phyloP scores from a whole-genome alignment of 2,113 vertebrate species.

The Eidolon helvum region DNA sequence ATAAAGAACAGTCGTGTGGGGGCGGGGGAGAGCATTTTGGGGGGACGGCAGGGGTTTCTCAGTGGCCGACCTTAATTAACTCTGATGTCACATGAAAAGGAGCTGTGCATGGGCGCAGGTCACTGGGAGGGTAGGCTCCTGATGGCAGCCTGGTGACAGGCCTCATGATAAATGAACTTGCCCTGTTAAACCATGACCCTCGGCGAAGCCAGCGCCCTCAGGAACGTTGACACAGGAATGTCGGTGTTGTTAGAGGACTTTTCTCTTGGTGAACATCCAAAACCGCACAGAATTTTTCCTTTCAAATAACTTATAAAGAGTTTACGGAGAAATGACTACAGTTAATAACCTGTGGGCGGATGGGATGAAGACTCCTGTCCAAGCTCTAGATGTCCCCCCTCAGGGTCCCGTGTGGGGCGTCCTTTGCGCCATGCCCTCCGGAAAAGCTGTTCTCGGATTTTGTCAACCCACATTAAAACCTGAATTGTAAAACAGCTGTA shows the following conservation, averaged over 20 bases:
- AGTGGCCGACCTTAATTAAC: conserved; percentile 79
- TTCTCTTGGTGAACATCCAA: conserved; percentile 70
- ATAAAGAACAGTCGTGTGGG: not conserved
- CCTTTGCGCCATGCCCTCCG: not conserved
- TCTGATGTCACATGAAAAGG: conserved; percentile 82
- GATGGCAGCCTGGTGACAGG: conserved; percentile 80
- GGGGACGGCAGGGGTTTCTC: conserved; percentile 58
- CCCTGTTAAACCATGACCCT: conserved; percentile 81
- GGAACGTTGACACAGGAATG: conserved; percentile 77
- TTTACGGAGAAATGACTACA: conserved; percentile 55
- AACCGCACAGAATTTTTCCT: conserved; percentile 58
- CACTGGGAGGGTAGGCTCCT: conserved; percentile 81
- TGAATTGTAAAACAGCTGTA: not conserved
- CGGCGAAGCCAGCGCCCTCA: conserved; percentile 69
- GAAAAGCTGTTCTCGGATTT: conserved; percentile 30
- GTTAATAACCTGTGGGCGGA: conserved; percentile 52
- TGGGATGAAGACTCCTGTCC: conserved; percentile 24
- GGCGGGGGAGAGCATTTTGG: not conserved
- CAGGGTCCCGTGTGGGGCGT: not conserved
- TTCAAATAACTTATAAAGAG: conserved; percentile 48
- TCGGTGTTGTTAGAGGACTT: conserved; percentile 41
- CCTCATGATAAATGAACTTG: conserved; percentile 79
- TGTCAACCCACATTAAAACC: not conserved
- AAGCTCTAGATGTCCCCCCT: not conserved
- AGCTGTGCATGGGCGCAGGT: conserved; percentile 76